Evolutionary conservation across 2,888 invertebrate genomes (phyloP).

Genomic region (Oscheius onirici): DNA sequence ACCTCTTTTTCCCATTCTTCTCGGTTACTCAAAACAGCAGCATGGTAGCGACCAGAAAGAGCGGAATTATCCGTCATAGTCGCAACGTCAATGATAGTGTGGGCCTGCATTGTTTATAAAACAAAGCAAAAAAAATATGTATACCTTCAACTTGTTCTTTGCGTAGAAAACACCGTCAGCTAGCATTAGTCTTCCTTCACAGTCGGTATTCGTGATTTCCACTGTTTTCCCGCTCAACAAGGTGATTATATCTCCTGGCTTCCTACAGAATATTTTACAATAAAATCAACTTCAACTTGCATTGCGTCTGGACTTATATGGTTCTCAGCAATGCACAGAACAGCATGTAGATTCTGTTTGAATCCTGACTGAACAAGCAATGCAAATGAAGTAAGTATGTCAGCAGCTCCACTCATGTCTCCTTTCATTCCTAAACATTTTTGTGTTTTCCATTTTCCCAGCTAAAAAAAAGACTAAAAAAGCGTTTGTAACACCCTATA

Average conservation of each 20-base stretch:
- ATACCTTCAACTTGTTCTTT: slow-evolving; percentile 33
- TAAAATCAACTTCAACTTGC: slow-evolving; percentile 2
- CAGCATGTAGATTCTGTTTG: slow-evolving; percentile 82
- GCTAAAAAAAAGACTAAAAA: no score
- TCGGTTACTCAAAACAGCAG: slow-evolving; percentile 81
- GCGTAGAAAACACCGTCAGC: slow-evolving; percentile 79
- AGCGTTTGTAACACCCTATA: no score
- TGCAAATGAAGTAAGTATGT: slow-evolving; percentile 84
- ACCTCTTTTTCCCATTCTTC: slow-evolving; percentile 72
- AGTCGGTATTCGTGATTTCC: slow-evolving; percentile 87
- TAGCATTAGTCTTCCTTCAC: slow-evolving; percentile 86
- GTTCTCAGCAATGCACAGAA: slow-evolving; percentile 89
- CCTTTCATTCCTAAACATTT: slow-evolving; percentile 85
- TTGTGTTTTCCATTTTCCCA: no score
- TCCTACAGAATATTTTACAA: slow-evolving; percentile 11
- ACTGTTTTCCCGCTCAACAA: slow-evolving; percentile 88
- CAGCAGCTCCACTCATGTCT: slow-evolving; percentile 90
- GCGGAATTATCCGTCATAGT: slow-evolving; percentile 84
- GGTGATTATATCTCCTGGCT: slow-evolving; percentile 86
- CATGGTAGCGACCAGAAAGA: slow-evolving; percentile 89
- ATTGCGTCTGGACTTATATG: slow-evolving; percentile 80
- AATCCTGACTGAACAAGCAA: slow-evolving; percentile 80
- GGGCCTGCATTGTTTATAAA: slow-evolving; percentile 11
- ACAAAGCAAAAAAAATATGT: not conserved
- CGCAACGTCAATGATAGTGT: slow-evolving; percentile 83